Conservation (phyloP, 2,797 vertebrate species). For the Gorsachius magnificus region DNA sequence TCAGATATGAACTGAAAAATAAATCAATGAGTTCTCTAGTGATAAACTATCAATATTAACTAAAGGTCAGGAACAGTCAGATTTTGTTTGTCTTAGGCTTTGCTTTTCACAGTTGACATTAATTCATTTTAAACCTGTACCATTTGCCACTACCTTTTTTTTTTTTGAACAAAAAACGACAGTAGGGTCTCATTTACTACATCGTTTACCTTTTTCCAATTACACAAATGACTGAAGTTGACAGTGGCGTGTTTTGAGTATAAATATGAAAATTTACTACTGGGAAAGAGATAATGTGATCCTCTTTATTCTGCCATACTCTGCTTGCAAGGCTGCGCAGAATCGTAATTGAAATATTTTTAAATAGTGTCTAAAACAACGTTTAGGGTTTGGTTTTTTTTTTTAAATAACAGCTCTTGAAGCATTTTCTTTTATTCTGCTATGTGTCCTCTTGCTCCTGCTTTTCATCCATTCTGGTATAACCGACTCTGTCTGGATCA, state of each 20-base stretch:
- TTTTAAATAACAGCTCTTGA: constrained; percentile 55
- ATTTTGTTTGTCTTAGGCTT: constrained; percentile 55
- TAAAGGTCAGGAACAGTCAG: constrained; percentile 60
- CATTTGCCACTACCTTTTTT: background rate
- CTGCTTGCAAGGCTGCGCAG: background rate
- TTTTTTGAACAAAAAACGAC: background rate
- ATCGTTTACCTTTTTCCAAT: constrained; percentile 56
- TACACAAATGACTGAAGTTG: constrained; percentile 58
- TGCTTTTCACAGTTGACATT: constrained; percentile 42
- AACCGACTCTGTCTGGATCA: constrained; percentile 96
- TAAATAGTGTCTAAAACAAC: constrained; percentile 45
- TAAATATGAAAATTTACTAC: constrained; percentile 66
- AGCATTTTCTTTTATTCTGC: constrained; percentile 84
- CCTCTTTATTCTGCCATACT: constrained; percentile 51
- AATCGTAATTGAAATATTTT: constrained; percentile 73
- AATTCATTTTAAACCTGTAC: constrained; percentile 51
- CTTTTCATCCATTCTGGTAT: constrained; percentile 93
- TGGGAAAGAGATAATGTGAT: constrained; percentile 50
- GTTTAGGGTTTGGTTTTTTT: background rate
- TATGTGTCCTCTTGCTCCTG: constrained; percentile 90
- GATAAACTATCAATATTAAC: constrained; percentile 68
- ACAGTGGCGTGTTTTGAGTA: constrained; percentile 21
- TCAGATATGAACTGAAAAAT: constrained; percentile 54
- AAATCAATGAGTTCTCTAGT: constrained; percentile 53
- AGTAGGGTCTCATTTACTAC: constrained; percentile 39